These are phyloP conservation scores for Elysia crispata DNA, from an alignment of 2,888 invertebrate species.

Conservation along the genomic window DNA sequence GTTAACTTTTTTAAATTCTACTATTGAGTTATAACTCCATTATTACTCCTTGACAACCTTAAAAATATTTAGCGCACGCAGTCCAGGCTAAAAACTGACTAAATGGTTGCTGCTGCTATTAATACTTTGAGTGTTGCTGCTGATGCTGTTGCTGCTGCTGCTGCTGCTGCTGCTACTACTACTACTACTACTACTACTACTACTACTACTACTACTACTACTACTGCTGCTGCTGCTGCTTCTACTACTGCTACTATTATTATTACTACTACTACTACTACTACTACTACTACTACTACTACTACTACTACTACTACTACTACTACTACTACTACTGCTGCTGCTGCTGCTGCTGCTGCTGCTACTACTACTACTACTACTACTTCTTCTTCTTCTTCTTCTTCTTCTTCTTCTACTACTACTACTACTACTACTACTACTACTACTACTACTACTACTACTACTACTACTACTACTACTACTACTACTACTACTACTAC, in stretches of 20 bases:
- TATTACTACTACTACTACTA: neutral
- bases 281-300: neutral
- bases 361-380: neutral
- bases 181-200: constrained; percentile 53
- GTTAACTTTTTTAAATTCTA: no score
- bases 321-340: constrained; percentile 27
- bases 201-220: constrained; percentile 35
- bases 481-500: neutral
- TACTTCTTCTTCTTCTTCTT: neutral
- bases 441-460: neutral
- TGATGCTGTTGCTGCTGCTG: no score
- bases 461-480: neutral
- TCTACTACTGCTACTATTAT: no score
- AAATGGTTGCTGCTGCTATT: no score
- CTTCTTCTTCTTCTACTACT: neutral
- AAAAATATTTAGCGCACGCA: no score
- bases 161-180: constrained; percentile 42
- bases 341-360: neutral
- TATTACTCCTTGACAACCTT: no score
- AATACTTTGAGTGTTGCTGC: constrained; percentile 67
- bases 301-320: constrained; percentile 29
- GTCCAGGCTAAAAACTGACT: no score
- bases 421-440: neutral
- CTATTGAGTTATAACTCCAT: no score
- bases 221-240: constrained; percentile 27